phyloP scores from a whole-genome alignment of 2,888 invertebrate species.

The Tetranychus truncatus region DNA sequence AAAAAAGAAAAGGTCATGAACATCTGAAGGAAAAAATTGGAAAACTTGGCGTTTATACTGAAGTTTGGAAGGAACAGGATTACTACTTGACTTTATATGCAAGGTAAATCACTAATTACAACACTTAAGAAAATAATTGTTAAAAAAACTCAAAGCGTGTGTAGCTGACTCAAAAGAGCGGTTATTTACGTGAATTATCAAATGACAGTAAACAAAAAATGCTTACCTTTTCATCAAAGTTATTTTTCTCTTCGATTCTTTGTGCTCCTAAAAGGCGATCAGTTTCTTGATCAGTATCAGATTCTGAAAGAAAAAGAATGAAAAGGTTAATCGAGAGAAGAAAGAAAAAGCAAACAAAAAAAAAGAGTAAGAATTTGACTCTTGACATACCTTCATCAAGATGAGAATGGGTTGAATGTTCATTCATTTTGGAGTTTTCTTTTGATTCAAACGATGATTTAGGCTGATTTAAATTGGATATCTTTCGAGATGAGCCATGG shows the following conservation, averaged over 20 bases:
- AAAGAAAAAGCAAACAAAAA: neutral
- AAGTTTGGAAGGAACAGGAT: too few relatives aligned
- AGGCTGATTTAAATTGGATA: neutral
- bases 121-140: too few relatives aligned
- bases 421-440: neutral
- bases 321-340: neutral
- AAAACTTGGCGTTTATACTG: too few relatives aligned
- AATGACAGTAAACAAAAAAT: neutral
- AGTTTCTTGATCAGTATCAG: conserved; percentile 89
- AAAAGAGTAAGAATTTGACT: neutral
- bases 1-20: too few relatives aligned
- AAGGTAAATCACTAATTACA: too few relatives aligned
- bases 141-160: too few relatives aligned
- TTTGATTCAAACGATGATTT: neutral
- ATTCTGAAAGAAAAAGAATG: conserved; percentile 5
- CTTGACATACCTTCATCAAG: conserved; percentile 7
- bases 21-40: too few relatives aligned
- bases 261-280: conserved; percentile 84
- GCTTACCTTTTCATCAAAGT: conserved; percentile 28
- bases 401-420: neutral
- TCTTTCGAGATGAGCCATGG: neutral
- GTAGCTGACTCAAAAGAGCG: neutral
- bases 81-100: too few relatives aligned
- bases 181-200: neutral
- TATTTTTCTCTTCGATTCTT: conserved; percentile 37